Percentiles rank a stretch among this genome's conserved stretches.
phyloP scores from a whole-genome alignment of 2,113 vertebrate genomes.

The Anoplopoma fimbria region DNA sequence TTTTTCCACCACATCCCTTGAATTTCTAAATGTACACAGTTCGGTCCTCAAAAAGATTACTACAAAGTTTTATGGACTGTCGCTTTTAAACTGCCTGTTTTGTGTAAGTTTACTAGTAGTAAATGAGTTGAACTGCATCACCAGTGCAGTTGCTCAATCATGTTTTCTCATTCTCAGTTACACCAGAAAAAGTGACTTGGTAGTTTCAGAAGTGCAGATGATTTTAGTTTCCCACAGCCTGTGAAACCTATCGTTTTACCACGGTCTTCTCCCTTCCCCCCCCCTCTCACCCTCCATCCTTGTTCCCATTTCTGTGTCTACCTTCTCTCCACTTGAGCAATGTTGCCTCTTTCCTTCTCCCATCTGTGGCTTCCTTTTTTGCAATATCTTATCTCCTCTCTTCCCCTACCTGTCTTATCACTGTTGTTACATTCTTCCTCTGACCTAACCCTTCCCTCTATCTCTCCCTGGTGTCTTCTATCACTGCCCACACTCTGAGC shows the following conservation, averaged over 20 bases:
- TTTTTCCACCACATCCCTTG: background rate
- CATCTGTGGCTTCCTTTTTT: conserved; percentile 38
- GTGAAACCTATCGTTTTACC: conserved; percentile 62
- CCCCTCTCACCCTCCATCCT: conserved; percentile 36
- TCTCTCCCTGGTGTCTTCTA: background rate
- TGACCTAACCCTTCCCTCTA: background rate
- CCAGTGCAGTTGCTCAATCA: conserved; percentile 55
- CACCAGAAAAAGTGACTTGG: conserved; percentile 67
- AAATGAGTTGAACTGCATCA: conserved; percentile 21
- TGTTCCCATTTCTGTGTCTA: conserved; percentile 56
- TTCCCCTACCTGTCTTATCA: conserved; percentile 54
- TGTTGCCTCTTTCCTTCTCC: conserved; percentile 35
- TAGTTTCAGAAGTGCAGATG: conserved; percentile 74
- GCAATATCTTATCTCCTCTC: conserved; percentile 31
- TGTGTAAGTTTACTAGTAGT: background rate
- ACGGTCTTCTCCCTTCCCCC: conserved; percentile 7
- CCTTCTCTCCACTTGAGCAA: conserved; percentile 49
- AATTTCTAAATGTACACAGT: background rate
- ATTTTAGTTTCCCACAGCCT: conserved; percentile 70
- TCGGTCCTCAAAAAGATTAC: background rate
- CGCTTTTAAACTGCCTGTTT: background rate
- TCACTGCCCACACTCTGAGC: background rate
- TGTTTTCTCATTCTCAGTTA: conserved; percentile 63
- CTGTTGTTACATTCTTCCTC: conserved; percentile 32
- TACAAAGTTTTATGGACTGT: background rate